Conservation (phyloP, 2,113 vertebrate species). For the Catharus bicknelli region DNA sequence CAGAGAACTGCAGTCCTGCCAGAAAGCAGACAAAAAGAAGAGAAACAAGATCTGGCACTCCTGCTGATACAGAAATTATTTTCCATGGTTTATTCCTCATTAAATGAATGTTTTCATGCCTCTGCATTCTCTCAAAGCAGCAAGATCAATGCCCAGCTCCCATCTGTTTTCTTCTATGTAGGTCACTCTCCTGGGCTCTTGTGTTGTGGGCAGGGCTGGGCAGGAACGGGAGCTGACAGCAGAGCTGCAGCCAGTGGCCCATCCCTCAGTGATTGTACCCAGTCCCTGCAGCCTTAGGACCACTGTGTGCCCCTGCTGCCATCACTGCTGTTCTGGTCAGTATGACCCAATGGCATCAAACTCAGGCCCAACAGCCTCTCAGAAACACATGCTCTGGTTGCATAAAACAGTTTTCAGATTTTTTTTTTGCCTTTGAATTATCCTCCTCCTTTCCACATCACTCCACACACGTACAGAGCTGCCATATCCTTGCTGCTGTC, state of each 20-base stretch:
- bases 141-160: not conserved
- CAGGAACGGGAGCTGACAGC: not conserved
- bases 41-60: not conserved
- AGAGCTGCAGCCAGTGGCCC: accelerated
- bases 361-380: not conserved
- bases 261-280: too few species aligned
- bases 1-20: not conserved
- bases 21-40: not conserved
- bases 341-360: too few species aligned
- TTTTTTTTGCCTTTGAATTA: not conserved
- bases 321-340: not conserved
- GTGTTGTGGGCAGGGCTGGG: not conserved
- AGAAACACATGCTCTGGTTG: accelerated
- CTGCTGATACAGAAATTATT: not conserved
- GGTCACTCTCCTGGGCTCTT: constrained; percentile 1
- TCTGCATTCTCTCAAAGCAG: not conserved
- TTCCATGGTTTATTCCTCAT: not conserved
- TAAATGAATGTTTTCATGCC: not conserved
- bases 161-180: not conserved
- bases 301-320: accelerated
- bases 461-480: accelerated
- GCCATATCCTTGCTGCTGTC: not conserved
- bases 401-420: not conserved
- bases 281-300: not conserved
- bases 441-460: not conserved